These are phyloP conservation scores for Trichoplusia ni DNA, from an alignment of 1,140 invertebrate genomes.

Conservation along the genomic window DNA sequence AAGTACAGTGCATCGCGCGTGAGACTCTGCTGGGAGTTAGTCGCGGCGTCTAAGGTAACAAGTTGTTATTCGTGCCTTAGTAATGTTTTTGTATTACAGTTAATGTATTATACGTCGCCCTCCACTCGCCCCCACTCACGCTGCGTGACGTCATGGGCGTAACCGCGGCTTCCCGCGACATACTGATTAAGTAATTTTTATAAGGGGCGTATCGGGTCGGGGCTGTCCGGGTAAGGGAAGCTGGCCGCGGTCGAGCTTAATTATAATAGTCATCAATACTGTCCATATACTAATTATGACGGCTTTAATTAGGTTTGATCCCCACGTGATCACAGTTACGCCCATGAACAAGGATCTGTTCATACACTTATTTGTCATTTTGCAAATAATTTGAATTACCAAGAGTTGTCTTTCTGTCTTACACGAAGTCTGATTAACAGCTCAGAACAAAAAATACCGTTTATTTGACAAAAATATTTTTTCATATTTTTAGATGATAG, in stretches of 20 bases:
- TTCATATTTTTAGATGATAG: no score
- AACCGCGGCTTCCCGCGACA: neutral
- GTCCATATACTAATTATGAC: neutral
- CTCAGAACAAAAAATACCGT: no score
- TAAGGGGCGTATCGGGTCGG: neutral
- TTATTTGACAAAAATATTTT: no score
- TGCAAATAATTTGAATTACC: neutral
- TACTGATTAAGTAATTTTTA: neutral
- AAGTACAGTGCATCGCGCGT: neutral
- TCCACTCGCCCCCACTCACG: neutral
- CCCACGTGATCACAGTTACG: neutral
- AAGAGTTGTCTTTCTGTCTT: neutral
- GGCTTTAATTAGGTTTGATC: neutral
- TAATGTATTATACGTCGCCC: constrained; percentile 26
- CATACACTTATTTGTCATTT: neutral
- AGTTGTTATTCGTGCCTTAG: constrained; percentile 70
- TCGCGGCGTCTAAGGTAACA: constrained; percentile 37
- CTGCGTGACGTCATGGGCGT: neutral
- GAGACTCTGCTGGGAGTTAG: neutral
- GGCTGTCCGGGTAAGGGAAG: neutral
- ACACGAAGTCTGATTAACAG: neutral
- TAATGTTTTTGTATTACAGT: constrained; percentile 29
- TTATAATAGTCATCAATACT: neutral
- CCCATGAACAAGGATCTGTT: neutral
- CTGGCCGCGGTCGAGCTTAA: neutral